Base-by-base conservation (phyloP, 2,888 invertebrate species). In the Oscheius sp. region DNA sequence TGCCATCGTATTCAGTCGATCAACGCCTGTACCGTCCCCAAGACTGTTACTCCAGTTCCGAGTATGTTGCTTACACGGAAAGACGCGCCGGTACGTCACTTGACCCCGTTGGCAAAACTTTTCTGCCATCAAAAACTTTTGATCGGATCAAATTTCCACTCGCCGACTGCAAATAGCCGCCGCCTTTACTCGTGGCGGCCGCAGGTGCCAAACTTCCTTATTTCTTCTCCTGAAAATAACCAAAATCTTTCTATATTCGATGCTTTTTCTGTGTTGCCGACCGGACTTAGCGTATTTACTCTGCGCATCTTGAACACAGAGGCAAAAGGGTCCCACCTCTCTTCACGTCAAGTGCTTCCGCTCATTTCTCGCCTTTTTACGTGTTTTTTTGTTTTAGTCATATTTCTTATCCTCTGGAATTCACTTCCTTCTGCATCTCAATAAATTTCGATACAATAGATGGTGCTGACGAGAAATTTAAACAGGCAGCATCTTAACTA, bases 41-140 rank as follows among this genome's bases (percentile, higher is more conserved):
- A 41, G 72, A 72, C 45, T 72, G 72, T 43, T 72, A 72, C 43
- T 72, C 72, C 29, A 72, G 72, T 23, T 56, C 64, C 1, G 72
- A 72, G 41, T 72, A 72, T 18, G 72, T 72, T 0, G 66, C 46
- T 6, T 72, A 23, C 45, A 35, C 46, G 21, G 72, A 56, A 43
- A 64, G 49, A 52, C 43, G 58, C 27, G 56, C 6, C 56, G 61
- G 61, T 61, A 45, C 21, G 61, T 61, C 25, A 16, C 49, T 49
- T 49, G 16, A 16, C 21, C n/a, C 49, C 16, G 49, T 49, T 49
- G 49, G 21, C 49, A 49, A 49, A 49, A 13, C 5, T 18, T 21
- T 49, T 13, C 5, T 13, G 49, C 35, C 35, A 35, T 35, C 53
- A 53, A 53, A 53, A 53, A 53, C 53, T 16, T 53, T 53, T 53